phyloP scores from a whole-genome alignment of 1,140 invertebrate species.

The Branchinecta lindahli region DNA sequence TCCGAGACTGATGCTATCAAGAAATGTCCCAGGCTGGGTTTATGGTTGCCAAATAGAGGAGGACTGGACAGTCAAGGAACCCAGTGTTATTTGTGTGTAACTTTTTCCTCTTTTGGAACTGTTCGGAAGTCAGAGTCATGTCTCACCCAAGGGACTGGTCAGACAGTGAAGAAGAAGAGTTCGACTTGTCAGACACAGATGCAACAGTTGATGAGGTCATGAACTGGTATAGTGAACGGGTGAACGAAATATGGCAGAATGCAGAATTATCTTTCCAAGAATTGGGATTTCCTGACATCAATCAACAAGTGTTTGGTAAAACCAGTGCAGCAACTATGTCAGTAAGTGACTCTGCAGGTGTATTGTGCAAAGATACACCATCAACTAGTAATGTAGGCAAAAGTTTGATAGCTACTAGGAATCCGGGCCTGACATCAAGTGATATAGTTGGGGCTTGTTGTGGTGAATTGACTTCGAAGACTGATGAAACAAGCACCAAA shows the following conservation, averaged over 20 bases:
- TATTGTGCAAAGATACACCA: not conserved
- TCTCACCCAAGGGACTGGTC: too few species aligned
- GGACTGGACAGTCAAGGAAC: too few species aligned
- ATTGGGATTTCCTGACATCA: not conserved
- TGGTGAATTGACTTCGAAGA: not conserved
- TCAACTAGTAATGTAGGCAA: not conserved
- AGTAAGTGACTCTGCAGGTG: not conserved
- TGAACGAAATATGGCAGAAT: not conserved
- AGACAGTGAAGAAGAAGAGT: not conserved
- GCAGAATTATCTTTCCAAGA: not conserved
- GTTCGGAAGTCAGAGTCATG: too few species aligned
- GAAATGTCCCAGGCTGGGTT: too few species aligned
- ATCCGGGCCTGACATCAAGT: not conserved
- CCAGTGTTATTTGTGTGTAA: too few species aligned
- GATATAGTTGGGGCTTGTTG: not conserved
- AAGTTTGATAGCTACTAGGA: not conserved
- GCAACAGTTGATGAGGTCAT: not conserved
- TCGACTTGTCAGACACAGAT: not conserved
- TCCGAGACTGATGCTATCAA: too few species aligned
- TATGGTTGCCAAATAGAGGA: too few species aligned
- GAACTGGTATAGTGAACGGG: not conserved
- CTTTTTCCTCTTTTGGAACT: too few species aligned
- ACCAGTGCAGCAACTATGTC: not conserved
- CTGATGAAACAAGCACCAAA: not conserved
- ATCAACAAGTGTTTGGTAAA: not conserved